Conservation (phyloP, 2,888 invertebrate genomes). For the Bellardia pandia region DNA sequence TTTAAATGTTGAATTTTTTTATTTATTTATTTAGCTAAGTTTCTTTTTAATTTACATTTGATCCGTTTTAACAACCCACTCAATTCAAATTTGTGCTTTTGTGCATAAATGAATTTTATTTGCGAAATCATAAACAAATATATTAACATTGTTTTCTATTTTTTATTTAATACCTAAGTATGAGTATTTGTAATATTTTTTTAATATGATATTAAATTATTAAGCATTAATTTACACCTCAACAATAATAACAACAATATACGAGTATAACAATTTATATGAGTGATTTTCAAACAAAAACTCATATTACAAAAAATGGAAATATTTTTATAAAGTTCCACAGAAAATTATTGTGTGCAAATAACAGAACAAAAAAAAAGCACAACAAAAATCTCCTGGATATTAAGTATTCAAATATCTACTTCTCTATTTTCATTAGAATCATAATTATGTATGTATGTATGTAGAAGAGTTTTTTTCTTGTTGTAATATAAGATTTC, state of each 20-base stretch:
- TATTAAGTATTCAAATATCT: conserved; percentile 15
- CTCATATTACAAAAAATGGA: conserved; percentile 38
- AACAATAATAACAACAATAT: conserved; percentile 36
- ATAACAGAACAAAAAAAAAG: too few species aligned
- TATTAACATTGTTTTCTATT: background rate
- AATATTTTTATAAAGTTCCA: conserved; percentile 54
- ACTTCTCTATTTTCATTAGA: conserved; percentile 37
- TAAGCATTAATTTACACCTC: conserved; percentile 58
- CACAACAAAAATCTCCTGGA: conserved; percentile 24
- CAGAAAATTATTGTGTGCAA: conserved; percentile 52
- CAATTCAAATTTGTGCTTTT: conserved; percentile 33
- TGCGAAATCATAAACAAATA: conserved; percentile 42
- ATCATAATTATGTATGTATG: background rate
- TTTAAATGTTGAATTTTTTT: background rate
- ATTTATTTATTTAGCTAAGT: background rate
- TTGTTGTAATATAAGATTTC: background rate
- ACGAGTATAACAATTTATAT: background rate
- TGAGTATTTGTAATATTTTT: conserved; percentile 15
- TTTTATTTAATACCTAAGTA: background rate
- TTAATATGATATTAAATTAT: conserved; percentile 47
- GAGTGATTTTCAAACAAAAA: conserved; percentile 34
- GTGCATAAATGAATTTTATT: conserved; percentile 61
- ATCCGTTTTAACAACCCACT: conserved; percentile 54
- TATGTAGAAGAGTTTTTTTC: background rate
- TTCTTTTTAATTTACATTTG: conserved; percentile 27